Evolutionary conservation across 2,113 vertebrate species (phyloP).

Genomic region (Datnioides undecimradiatus): DNA sequence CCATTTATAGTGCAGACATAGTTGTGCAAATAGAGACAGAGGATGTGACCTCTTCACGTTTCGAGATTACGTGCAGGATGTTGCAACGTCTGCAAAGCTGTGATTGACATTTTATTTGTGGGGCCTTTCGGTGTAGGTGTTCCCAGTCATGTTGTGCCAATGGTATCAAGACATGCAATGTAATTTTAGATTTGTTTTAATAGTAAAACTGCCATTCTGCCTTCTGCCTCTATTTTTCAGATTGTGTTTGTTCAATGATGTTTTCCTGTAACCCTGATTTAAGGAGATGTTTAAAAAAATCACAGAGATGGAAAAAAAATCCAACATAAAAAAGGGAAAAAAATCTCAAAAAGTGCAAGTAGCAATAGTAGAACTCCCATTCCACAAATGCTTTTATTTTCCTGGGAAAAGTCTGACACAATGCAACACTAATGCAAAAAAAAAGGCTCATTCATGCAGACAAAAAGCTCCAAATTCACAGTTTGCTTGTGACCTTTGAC

Average conservation of each 20-base stretch:
- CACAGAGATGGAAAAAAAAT: no score
- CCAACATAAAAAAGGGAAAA: no score
- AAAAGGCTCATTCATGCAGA: neutral
- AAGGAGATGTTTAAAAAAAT: no score
- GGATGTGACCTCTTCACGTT: constrained; percentile 7
- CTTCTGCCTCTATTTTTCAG: no score
- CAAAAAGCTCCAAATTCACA: neutral
- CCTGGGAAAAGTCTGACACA: neutral
- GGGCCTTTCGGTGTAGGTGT: neutral
- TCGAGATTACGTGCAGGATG: neutral
- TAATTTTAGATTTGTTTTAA: no score
- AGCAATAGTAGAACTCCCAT: no score
- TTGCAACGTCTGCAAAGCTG: neutral
- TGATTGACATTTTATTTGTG: neutral
- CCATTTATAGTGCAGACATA: constrained; percentile 9
- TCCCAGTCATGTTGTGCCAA: no score
- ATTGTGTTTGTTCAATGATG: no score
- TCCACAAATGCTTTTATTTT: neutral
- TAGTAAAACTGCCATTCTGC: no score
- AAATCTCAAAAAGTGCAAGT: no score
- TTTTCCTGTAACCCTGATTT: no score
- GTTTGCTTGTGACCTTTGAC: neutral
- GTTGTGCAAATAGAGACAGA: neutral
- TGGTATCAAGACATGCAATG: no score
- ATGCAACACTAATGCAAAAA: neutral